Conservation (phyloP, 2,888 invertebrate species). For the Megaustenia siamemsis region DNA sequence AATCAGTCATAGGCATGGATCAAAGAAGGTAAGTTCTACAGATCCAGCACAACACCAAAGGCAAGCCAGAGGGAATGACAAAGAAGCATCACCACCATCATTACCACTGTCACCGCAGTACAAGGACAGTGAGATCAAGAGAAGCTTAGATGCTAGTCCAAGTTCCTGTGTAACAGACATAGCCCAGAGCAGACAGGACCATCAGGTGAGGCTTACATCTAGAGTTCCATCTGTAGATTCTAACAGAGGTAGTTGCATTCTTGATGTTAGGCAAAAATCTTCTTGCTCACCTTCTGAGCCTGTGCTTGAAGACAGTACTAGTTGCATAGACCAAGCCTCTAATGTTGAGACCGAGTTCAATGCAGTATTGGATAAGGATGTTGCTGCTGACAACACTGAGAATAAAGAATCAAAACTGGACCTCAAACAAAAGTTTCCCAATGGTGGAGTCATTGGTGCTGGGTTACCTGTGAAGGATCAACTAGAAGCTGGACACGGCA, state of each 20-base stretch:
- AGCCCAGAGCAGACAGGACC: slow-evolving; percentile 52
- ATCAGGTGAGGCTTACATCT: slow-evolving; percentile 52
- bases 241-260: slow-evolving; percentile 22
- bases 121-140: slow-evolving; percentile 44
- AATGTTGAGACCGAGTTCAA: not conserved
- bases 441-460: slow-evolving; percentile 43
- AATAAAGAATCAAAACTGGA: not conserved
- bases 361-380: not conserved
- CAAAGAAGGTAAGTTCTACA: slow-evolving; percentile 43
- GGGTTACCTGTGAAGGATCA: slow-evolving; percentile 35
- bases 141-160: slow-evolving; percentile 50
- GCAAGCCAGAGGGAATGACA: slow-evolving; percentile 5
- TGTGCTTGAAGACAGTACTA: not conserved
- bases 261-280: slow-evolving; percentile 31
- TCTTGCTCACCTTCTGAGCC: not conserved
- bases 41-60: slow-evolving; percentile 18
- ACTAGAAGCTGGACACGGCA: slow-evolving; percentile 12
- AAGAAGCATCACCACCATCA: slow-evolving; percentile 17
- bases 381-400: not conserved
- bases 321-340: slow-evolving; percentile 22
- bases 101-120: slow-evolving; percentile 43
- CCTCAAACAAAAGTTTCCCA: slow-evolving; percentile 29
- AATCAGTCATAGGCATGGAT: not conserved
- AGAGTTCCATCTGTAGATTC: slow-evolving; percentile 51
- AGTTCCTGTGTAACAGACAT: slow-evolving; percentile 62